Evolutionary conservation across 1,140 invertebrate genomes (phyloP), one percentile per base, ranked within the genome.

Genomic region (Heliconius hewitsoni): DNA sequence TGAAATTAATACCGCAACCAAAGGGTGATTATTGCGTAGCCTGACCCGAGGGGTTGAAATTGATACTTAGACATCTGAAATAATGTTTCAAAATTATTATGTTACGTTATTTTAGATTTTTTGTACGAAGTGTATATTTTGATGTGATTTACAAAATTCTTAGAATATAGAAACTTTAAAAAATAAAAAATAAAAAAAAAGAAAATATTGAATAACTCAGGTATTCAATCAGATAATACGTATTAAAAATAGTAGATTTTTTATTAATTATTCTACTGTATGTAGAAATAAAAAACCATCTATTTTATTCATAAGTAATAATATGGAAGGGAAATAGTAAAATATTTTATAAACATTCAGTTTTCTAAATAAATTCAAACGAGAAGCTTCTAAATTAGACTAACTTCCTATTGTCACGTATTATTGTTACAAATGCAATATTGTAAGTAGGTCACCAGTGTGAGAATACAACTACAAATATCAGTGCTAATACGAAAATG

Each of bases 1-100:
- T 16, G 60, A 66, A 66, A 66, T 66, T 66, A 66, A 66, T 66
- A 66, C 23, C 60, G 11, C 60, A 66, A 66, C 60, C 60, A 66
- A 66, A 66, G 60, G 60, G 60, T 66, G 60, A 66, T 66, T 66
- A 66, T 66, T 66, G 60, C 27, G 60, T 66, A 66, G 60, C 27
- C 11, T 30, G 9, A 66, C 60, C 60, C 60, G 60, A 30, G 27
- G 60, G 60, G 23, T 66, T 66, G 23, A 66, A 66, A 66, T 66
- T 66, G 60, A 66, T 27, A 66, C 60, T 66, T 27, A 27, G 23
- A 66, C 23, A 66, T 66, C 30, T 66, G 57, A 66, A 66, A 66
- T 27, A 16, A 13, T 66, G 23, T 27, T 66, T 66, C 23, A 30
- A 66, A n/a, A 57, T 57, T 3, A 23, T 57, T 57, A 23, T 57